Base-by-base conservation (phyloP, 2,113 vertebrate species). In the Donacobius atricapilla region DNA sequence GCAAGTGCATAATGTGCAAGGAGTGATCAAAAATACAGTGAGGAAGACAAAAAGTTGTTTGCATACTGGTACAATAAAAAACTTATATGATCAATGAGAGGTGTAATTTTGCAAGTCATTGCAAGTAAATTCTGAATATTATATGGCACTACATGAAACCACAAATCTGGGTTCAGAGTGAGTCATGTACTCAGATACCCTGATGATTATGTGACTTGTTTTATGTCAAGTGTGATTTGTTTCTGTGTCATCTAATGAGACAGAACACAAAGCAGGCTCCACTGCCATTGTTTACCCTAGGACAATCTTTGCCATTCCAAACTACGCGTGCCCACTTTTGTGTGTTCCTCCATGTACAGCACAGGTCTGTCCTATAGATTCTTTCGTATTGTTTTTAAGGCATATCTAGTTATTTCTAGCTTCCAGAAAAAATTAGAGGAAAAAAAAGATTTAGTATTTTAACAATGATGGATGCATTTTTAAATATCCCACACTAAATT, bases 271-370 rank as follows among this genome's bases (percentile, higher is more conserved):
- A 79, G 15, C 11, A 68, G 23, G n/a, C 6, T 61, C 40, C 57
- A 60, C 4, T 3, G 1, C 12, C 3, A 0, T 1, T 45, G 6
- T 30, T 51, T 53, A 0, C 35, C 23, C 47, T n/a, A 31, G 51
- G 19, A 37, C 2, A 6, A 21, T 23, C 37, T 66, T 86, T 71
- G 39, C 9, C 39, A 42, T 37, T 42, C 33, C 22, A 47, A 48
- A 60, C 30, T 45, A 3, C 22, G 13, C 5, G 27, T 9, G 23
- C 23, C 2, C 1, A 9, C 13, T 48, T 84, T 27, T 45, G 5
- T 42, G 14, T 60, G 11, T 16, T 40, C 22, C 22, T 66, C 13
- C 13, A 16, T 10, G 15, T 25, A 22, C 24, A 75, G 7, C 0
- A 0, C 24, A 47, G 10, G 8, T 53, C 40, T 71, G 20, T 14